Conservation (phyloP, 2,888 invertebrate genomes). For the Acronicta alni region DNA sequence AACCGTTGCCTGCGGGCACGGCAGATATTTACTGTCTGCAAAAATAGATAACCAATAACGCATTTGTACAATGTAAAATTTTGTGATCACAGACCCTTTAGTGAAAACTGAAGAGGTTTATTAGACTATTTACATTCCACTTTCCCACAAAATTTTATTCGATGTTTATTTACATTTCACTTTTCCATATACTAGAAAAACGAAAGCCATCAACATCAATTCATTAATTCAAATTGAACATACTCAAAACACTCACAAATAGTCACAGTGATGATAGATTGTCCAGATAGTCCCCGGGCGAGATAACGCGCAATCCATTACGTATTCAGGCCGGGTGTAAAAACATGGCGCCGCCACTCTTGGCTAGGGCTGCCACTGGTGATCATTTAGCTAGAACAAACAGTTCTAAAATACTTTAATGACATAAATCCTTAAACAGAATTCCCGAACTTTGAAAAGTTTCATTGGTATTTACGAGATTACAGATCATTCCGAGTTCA, state of each 20-base stretch:
- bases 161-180: too few species aligned
- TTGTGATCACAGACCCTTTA: too few species aligned
- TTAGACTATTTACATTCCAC: too few species aligned
- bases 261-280: slow-evolving; percentile 38
- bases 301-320: slow-evolving; percentile 47
- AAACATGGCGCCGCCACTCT: slow-evolving; percentile 47
- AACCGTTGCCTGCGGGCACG: too few species aligned
- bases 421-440: too few species aligned
- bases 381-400: background rate
- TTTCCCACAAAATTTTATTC: too few species aligned
- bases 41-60: too few species aligned
- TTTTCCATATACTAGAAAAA: background rate
- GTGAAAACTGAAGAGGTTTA: too few species aligned
- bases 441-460: too few species aligned
- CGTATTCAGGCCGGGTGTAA: slow-evolving; percentile 35
- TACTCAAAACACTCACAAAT: slow-evolving; percentile 15
- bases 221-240: slow-evolving; percentile 23
- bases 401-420: background rate
- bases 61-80: too few species aligned
- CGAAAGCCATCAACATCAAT: background rate
- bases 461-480: background rate
- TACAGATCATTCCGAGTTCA: background rate
- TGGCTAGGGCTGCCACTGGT: background rate
- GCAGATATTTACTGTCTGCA: too few species aligned
- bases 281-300: slow-evolving; percentile 24